Evolutionary conservation across 2,888 invertebrate genomes (phyloP).

Genomic region (Eilema griseolum): DNA sequence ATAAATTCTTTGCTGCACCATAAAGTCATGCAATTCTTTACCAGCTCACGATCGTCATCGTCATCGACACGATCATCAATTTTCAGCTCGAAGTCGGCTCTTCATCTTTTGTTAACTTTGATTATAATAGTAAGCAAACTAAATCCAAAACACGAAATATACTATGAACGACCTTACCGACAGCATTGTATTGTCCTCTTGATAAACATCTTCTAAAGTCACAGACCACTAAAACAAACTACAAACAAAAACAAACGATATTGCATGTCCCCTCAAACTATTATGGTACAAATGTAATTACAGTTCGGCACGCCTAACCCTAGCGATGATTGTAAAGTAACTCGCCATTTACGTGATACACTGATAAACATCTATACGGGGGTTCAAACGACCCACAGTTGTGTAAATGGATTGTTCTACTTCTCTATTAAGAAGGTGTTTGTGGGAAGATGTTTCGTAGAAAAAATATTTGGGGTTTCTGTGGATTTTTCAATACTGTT

Average conservation of each 20-base stretch:
- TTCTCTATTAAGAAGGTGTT: slow-evolving; percentile 2
- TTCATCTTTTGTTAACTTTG: no score
- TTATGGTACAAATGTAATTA: slow-evolving; percentile 32
- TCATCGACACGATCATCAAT: no score
- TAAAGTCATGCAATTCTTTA: no score
- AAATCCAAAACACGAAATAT: no score
- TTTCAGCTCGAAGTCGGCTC: no score
- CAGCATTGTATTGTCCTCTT: background rate
- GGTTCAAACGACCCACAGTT: slow-evolving; percentile 11
- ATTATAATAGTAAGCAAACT: no score
- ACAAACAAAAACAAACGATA: background rate
- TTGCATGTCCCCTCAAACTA: slow-evolving; percentile 3
- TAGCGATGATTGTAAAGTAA: slow-evolving; percentile 20
- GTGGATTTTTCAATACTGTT: background rate
- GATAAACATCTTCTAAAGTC: background rate
- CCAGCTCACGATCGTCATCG: no score
- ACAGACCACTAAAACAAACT: background rate
- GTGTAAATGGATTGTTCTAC: slow-evolving; percentile 17
- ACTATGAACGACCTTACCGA: background rate
- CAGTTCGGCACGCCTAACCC: slow-evolving; percentile 29
- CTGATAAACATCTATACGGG: slow-evolving; percentile 20
- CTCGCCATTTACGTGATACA: slow-evolving; percentile 15
- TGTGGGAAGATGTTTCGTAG: background rate
- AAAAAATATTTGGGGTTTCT: background rate
- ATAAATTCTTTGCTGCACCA: no score